Evolutionary conservation across 2,888 invertebrate genomes (phyloP).

Genomic region (Hybos culiciformis): DNA sequence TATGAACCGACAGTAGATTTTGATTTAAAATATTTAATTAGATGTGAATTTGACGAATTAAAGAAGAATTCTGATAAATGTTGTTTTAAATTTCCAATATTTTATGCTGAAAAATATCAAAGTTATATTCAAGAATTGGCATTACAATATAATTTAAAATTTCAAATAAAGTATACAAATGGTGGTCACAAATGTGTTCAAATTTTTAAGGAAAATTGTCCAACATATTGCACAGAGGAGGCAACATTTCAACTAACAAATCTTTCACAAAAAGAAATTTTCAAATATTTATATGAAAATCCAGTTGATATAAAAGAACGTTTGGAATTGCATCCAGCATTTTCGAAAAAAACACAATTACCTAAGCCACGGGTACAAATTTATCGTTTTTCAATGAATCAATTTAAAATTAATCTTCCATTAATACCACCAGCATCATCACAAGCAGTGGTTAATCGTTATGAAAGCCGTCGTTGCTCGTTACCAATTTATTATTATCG

Average conservation of each 20-base stretch:
- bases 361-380: not conserved
- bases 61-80: not conserved
- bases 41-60: too few relatives aligned
- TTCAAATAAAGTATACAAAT: not conserved
- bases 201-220: not conserved
- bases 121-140: not conserved
- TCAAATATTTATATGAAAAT: not conserved
- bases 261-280: not conserved
- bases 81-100: not conserved
- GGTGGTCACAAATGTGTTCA: not conserved
- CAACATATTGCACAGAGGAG: not conserved
- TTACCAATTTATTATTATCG: slow-evolving; percentile 71
- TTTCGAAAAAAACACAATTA: not conserved
- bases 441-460: too few relatives aligned
- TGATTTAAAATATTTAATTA: too few relatives aligned
- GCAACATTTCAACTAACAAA: not conserved
- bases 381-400: not conserved
- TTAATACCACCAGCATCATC: not conserved
- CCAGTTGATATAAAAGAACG: not conserved
- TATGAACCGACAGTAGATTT: too few relatives aligned
- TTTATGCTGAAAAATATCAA: not conserved
- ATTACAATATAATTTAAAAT: not conserved
- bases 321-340: not conserved
- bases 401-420: not conserved
- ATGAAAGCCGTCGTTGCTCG: slow-evolving; percentile 32